phyloP scores from a whole-genome alignment of 1,140 invertebrate species.

The Rhopalosiphum padi region DNA sequence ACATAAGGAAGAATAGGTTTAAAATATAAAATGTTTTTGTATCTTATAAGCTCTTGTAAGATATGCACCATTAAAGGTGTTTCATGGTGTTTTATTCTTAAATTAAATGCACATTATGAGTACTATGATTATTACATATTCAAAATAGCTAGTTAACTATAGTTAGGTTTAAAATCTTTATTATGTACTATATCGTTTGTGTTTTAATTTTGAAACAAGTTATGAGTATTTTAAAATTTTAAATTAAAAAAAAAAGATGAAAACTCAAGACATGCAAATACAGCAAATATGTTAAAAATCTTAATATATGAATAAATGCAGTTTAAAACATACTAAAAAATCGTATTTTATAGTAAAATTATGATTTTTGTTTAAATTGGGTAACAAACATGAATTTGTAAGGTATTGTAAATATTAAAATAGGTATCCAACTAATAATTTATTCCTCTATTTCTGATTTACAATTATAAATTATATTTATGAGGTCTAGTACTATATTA shows the following conservation, averaged over 20 bases:
- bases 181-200: background rate
- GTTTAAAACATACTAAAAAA: no score
- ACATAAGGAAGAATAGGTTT: background rate
- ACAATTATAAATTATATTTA: no score
- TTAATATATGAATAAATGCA: no score
- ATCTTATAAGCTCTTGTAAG: background rate
- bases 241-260: background rate
- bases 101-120: background rate
- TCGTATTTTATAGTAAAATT: no score
- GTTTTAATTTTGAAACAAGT: background rate
- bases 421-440: no score
- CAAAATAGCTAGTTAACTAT: background rate
- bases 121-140: background rate
- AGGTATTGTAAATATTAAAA: no score
- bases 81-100: background rate
- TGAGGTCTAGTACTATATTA: no score
- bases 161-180: background rate
- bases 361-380: no score
- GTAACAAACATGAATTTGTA: no score
- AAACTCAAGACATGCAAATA: background rate
- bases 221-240: background rate
- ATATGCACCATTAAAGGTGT: background rate
- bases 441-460: no score
- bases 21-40: background rate
- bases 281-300: background rate